Percentiles rank a stretch among this genome's conserved stretches.
Conservation (phyloP, 2,797 vertebrate species). For the Semotilus atromaculatus region DNA sequence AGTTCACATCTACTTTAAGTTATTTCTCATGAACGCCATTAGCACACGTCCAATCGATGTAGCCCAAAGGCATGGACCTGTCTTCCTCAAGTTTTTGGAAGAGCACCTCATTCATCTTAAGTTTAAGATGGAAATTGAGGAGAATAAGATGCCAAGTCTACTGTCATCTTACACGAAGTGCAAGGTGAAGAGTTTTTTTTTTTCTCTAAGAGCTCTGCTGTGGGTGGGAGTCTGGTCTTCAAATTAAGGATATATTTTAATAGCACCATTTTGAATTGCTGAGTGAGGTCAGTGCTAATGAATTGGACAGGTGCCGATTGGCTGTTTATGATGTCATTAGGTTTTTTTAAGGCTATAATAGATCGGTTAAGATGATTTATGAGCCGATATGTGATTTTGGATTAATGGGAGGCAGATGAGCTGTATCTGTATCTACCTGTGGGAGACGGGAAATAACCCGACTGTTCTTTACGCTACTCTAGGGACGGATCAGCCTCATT, state of each 20-base stretch:
- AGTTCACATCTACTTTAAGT: neutral
- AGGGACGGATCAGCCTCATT: slow-evolving; percentile 39
- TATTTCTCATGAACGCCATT: neutral
- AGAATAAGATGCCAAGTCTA: slow-evolving; percentile 9
- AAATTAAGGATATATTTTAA: neutral
- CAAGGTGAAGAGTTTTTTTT: neutral
- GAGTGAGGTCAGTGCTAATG: slow-evolving; percentile 5
- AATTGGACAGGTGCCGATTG: slow-evolving; percentile 23
- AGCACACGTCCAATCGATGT: neutral
- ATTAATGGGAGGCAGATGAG: slow-evolving; percentile 32
- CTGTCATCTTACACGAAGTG: neutral
- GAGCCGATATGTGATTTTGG: neutral
- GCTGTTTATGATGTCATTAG: slow-evolving; percentile 16
- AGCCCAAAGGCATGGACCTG: slow-evolving; percentile 1
- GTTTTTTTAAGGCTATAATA: neutral
- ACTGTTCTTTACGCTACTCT: slow-evolving; percentile 32
- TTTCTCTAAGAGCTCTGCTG: neutral
- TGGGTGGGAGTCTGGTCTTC: neutral
- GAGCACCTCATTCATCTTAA: slow-evolving; percentile 28
- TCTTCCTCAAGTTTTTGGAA: neutral
- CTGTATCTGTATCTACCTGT: slow-evolving; percentile 39
- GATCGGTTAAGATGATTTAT: neutral
- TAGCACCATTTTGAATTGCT: neutral
- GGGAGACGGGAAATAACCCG: slow-evolving; percentile 7
- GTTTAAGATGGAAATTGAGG: slow-evolving; percentile 24